Base-by-base conservation (phyloP, 1,140 invertebrate species). In the Tetramorium simillimum region DNA sequence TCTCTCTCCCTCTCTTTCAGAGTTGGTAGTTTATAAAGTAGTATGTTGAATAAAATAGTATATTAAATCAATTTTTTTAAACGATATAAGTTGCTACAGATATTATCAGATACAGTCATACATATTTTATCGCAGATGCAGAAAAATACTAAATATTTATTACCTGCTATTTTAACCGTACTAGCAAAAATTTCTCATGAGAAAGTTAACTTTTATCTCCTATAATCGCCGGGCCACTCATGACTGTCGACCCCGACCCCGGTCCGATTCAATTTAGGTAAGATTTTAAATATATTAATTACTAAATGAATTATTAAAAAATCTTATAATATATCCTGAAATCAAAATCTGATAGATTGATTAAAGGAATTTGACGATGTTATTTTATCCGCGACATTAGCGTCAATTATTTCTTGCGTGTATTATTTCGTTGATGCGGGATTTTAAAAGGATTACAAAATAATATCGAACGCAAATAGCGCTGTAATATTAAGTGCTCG, bases 401-500 rank as follows among this genome's bases (percentile, higher is more conserved):
- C 67, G 6, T 0, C 18, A 49, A 40, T 53, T 70, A 53, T 21
- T 70, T 69, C 16, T 37, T n/a, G 46, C 3, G 9, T 33, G 7
- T 33, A 33, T 21, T 24, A 43, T 24, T 60, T n/a, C 24, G 9
- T 16, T 28, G 10, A 9, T 10, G 14, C 12, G 18, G 40, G 40
- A 60, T 16, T 46, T 73, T 21, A 4, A 10, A 60, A 28, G 56
- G 5, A 49, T 60, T 2, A 37, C 28, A n/a, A 33, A 58, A 46
- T 65, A 65, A 49, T 51, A 18, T 49, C n/a, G 24, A 14, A 21
- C 3, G 18, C n/a, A 60, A 73, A 73, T 82, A 60, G 60, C n/a
- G 49, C 46, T 53, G n/a, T 53, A 24, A 62, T 37, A 60, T 62
- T 75, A 73, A 82, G 33, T 73, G n/a, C 24, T n/a, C 24, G 80